A percentile compares a stretch with the other conserved stretches of the same genome.
These are phyloP conservation scores for Rhombomys opimus DNA, from an alignment of 2,113 vertebrate species.

Conservation along the genomic window DNA sequence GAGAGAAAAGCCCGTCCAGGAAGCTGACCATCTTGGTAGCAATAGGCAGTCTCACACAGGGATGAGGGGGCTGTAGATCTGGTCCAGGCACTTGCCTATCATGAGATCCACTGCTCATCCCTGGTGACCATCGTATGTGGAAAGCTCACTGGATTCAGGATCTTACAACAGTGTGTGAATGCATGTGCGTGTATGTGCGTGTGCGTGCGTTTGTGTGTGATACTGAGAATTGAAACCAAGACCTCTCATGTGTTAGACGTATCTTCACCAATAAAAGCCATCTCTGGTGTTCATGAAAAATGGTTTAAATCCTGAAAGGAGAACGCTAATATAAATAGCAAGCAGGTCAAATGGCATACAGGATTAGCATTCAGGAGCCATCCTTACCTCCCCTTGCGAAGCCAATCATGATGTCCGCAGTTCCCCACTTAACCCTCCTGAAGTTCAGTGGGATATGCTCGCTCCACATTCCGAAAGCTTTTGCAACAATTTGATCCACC, in stretches of 20 bases:
- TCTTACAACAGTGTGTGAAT: neutral
- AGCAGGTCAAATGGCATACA: neutral
- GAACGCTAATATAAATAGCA: neutral
- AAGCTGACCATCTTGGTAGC: accelerated
- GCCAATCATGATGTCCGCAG: slow-evolving; percentile 84
- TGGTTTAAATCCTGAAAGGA: neutral
- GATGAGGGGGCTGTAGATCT: neutral
- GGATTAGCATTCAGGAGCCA: neutral
- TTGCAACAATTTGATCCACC: slow-evolving; percentile 81
- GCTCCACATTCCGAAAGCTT: slow-evolving; percentile 84
- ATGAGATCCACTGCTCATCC: neutral
- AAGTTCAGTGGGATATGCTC: slow-evolving; percentile 83
- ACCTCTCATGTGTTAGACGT: too few relatives aligned
- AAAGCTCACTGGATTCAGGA: neutral
- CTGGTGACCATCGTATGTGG: neutral
- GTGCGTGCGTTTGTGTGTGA: neutral
- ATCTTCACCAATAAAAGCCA: neutral
- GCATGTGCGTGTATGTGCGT: neutral
- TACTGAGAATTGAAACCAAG: neutral
- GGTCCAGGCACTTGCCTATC: neutral
- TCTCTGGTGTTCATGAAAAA: neutral
- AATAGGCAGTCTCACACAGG: too few relatives aligned
- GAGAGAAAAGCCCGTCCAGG: neutral
- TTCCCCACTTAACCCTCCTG: accelerated
- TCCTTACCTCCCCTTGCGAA: slow-evolving; percentile 84